Conservation (phyloP, 2,113 vertebrate species). For the Salminus brasiliensis region DNA sequence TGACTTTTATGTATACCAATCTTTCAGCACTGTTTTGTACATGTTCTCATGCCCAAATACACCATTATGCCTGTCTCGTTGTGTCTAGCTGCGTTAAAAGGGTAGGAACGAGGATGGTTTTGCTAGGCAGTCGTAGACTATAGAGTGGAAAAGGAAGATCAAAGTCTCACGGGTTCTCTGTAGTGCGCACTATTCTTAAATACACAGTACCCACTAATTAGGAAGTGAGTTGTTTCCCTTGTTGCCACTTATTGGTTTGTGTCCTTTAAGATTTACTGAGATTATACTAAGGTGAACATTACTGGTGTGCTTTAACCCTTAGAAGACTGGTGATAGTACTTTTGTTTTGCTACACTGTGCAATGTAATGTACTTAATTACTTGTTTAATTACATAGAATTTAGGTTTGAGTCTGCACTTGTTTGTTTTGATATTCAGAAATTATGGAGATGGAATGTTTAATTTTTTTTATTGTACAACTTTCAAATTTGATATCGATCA, state of each 20-base stretch:
- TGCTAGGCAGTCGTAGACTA: not conserved
- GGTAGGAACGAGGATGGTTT: constrained; percentile 9
- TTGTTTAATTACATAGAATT: too few relatives aligned
- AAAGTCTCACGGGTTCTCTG: constrained; percentile 12
- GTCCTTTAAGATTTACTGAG: constrained; percentile 1
- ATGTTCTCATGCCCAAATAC: constrained; percentile 27
- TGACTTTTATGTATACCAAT: constrained; percentile 35
- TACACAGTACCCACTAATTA: constrained; percentile 13
- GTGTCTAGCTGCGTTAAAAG: constrained; percentile 26
- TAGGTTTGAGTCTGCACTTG: too few relatives aligned
- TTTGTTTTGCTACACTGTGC: too few relatives aligned
- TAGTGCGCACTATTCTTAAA: not conserved
- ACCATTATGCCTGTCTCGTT: constrained; percentile 30
- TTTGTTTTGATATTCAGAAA: too few relatives aligned
- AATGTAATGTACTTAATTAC: too few relatives aligned
- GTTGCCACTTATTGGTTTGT: not conserved
- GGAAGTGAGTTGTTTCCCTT: constrained; percentile 22
- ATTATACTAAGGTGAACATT: not conserved
- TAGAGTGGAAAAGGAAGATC: constrained; percentile 1
- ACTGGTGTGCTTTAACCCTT: not conserved
- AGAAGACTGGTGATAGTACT: not conserved
- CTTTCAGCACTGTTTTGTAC: constrained; percentile 10
- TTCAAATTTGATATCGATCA: too few relatives aligned
- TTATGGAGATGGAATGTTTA: too few relatives aligned
- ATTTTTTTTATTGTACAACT: too few relatives aligned